Evolutionary conservation across 2,797 vertebrate genomes (phyloP), one percentile per base, ranked within the genome.

Genomic region (Steatocranus sp.): DNA sequence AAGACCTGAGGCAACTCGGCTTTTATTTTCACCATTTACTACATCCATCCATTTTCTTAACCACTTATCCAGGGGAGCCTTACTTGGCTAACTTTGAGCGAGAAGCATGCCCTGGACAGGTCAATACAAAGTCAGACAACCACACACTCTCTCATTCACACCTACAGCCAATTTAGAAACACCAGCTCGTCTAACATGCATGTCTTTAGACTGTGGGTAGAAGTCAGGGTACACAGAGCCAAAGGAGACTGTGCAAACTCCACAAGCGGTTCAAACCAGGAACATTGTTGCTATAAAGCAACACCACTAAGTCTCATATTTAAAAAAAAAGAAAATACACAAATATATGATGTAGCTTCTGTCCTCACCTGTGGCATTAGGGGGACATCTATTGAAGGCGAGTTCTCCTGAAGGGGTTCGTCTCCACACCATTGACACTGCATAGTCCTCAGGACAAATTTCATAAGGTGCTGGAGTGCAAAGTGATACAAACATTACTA

Each of bases 391-490:
- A 87, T 99, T 99, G 91, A 99, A 99, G 86, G 98, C 98, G 92
- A 99, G 92, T 85, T 99, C 98, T 23, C 99, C 99, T 43, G 99
- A 98, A 83, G 99, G 98, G 15, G 98, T 99, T 92, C 98, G 97
- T 96, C 98, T 98, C 99, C 99, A 99, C 93, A 99, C 97, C 98
- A 99, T 98, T 10, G 98, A 97, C 94, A 98, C 97, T 76, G 98
- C 96, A 90, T 98, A 98, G 93, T 99, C 98, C 95, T 99, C 99
- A 0, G 98, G 97, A 95, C 99, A 99, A 93, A 99, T 99, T 96
- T 99, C 99, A 94, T 99, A 99, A 11, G 98, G 99, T 11, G 98
- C 98, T 99, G 95, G 38, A 91, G 95, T 88, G 48, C 32, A 92
- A 88, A 85, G 66, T 41, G 32, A 70, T 41, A 80, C 81, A 89